Percentiles rank a stretch among this genome's conserved stretches.
Evolutionary conservation across 1,140 invertebrate species (phyloP).

Genomic region (Lerema accius): DNA sequence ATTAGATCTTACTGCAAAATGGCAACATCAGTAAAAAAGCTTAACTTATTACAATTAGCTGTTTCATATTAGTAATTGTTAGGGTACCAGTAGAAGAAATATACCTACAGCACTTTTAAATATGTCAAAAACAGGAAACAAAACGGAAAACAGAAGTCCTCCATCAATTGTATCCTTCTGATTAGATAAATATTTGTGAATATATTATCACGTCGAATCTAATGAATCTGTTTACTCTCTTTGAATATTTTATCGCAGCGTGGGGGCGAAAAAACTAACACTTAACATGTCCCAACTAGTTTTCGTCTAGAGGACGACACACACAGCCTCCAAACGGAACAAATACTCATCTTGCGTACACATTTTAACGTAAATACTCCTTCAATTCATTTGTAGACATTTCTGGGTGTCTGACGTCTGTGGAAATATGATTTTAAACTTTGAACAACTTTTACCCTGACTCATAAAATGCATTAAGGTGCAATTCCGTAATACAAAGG

Average conservation of each 20-base stretch:
- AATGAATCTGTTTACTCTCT: not conserved
- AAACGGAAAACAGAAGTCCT: not conserved
- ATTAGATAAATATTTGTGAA: not conserved
- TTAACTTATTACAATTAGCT: no score
- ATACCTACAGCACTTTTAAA: no score
- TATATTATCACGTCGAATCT: not conserved
- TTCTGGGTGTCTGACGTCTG: not conserved
- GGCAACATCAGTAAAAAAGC: no score
- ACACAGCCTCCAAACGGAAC: constrained; percentile 8
- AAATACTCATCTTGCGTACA: constrained; percentile 15
- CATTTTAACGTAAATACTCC: constrained; percentile 4
- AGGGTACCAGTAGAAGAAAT: no score
- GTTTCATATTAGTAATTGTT: no score
- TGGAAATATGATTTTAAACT: not conserved
- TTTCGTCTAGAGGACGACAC: constrained; percentile 5
- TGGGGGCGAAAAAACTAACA: not conserved
- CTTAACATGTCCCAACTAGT: constrained; percentile 5
- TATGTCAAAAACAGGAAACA: constrained; percentile 10
- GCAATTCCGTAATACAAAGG: no score
- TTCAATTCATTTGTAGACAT: not conserved
- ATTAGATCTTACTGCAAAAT: no score
- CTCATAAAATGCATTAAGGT: no score
- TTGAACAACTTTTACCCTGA: not conserved
- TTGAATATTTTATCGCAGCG: not conserved
- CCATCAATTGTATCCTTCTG: not conserved